Base-by-base conservation (phyloP, 2,888 invertebrate genomes). In the Himalopsyche japonica region DNA sequence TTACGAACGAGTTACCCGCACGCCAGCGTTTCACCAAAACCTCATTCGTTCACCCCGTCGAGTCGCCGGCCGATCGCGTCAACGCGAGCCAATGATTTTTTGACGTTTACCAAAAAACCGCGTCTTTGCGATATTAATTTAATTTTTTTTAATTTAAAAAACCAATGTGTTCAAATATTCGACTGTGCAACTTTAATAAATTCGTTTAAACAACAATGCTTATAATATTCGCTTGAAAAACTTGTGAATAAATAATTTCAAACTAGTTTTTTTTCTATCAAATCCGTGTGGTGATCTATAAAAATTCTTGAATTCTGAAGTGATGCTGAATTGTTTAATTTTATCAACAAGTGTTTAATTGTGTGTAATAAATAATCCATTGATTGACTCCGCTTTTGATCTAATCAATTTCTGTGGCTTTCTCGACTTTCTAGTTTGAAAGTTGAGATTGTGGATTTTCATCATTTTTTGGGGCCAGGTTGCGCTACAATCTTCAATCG, bases 401-500 rank as follows among this genome's bases (percentile, higher is more conserved):
- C 70, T 27, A 15, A 27, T 70, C 15, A 70, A 27, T 70, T 70
- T n/a, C 24, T 57, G 81, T 77, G 78, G 79, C 30, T 78, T 79
- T 32, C 84, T 84, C 49, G 20, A 47, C 81, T 76, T 79, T 82
- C 84, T 47, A 34, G 43, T 27, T 76, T 32, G 84, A 82, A 82
- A 84, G 82, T 82, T 79, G 18, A 80, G 82, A 12, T 30, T 70
- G 37, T 82, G 78, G 77, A 80, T 76, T 64, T 64, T 47, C 48
- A 37, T n/a, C 57, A 81, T 70, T 43, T 81, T 84, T 80, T 79
- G 84, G 81, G 81, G 77, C 79, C 82, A 82, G 80, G 81, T 82
- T 79, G 24, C 79, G 70, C 47, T 49, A 82, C 83, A 85, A 87
- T 84, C 87, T 57, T 76, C 86, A 82, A 86, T 79, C 86, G 86